Evolutionary conservation across 2,113 vertebrate genomes (phyloP), one percentile per base, ranked within the genome.

Genomic region (Oceanodroma tethys): DNA sequence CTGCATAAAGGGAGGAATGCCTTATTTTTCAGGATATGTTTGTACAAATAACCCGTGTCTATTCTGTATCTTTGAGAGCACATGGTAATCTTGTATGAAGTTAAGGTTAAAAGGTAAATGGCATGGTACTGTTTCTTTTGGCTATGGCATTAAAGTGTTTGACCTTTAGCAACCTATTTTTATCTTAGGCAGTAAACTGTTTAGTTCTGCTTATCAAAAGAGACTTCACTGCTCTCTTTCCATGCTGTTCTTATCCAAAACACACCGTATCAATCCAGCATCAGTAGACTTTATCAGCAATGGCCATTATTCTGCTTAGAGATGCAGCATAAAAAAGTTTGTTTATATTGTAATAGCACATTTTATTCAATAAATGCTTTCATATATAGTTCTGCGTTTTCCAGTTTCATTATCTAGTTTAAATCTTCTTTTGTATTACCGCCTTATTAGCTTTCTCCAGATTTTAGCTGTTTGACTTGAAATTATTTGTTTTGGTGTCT

Each of bases 81-180:
- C 20, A 22, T 91, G 94, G 62, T 81, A 91, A 43, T 97, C 81
- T 81, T 93, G 27, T 81, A 18, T 27, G 53, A 80, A 91, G 76
- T 89, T 89, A 66, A 90, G 97, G 93, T 95, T 97, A 94, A 97
- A 97, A 96, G 95, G 96, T 95, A 97, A 93, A 85, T 52, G 40
- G 48, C 65, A 79, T 84, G 92, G 50, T 86, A 6, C 55, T 95
- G 80, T 93, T 94, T 96, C 71, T 96, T 96, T 97, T 97, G 97
- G 95, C 96, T 97, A 21, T 86, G 95, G 62, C 47, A 74, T 65
- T 92, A 73, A 96, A 90, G 73, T 72, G 47, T 81, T 93, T 90
- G 92, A 70, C 95, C 93, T 97, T 93, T 95, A 95, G 95, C 83
- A 96, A 94, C 62, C 91, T 97, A 82, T 92, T 97, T 90, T 98